These are phyloP conservation scores for Brachystomella parvula DNA, from an alignment of 1,140 invertebrate species.

Conservation along the genomic window DNA sequence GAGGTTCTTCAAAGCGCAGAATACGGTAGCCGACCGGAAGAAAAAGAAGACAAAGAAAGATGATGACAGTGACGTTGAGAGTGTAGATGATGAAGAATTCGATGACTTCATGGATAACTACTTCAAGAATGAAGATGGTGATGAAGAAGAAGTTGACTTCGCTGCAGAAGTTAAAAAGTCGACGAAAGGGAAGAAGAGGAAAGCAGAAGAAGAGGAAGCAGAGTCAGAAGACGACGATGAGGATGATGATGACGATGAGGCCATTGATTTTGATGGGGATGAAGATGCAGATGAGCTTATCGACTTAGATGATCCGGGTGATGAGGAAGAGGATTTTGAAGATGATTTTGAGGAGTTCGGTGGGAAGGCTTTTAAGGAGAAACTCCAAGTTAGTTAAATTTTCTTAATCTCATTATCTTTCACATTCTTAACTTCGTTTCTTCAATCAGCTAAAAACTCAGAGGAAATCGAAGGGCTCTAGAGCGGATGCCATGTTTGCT, in stretches of 20 bases:
- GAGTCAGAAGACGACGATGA: slow-evolving; percentile 7
- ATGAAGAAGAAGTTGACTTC: slow-evolving; percentile 37
- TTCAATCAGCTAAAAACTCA: neutral
- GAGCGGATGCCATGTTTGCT: slow-evolving; percentile 32
- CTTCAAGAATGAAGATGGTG: slow-evolving; percentile 24
- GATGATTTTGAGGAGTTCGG: slow-evolving; percentile 38
- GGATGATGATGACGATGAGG: slow-evolving; percentile 41
- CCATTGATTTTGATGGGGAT: slow-evolving; percentile 43
- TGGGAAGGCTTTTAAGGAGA: neutral
- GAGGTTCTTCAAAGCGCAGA: slow-evolving; percentile 38
- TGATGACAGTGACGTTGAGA: slow-evolving; percentile 61
- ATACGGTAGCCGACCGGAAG: slow-evolving; percentile 44
- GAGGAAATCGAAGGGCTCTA: slow-evolving; percentile 11
- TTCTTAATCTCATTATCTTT: too few relatives aligned
- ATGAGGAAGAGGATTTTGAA: slow-evolving; percentile 36
- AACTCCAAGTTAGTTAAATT: neutral
- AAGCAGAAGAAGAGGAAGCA: neutral
- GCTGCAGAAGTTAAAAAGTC: slow-evolving; percentile 38
- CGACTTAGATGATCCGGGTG: slow-evolving; percentile 37
- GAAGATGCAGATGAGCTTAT: slow-evolving; percentile 27
- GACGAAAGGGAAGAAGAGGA: slow-evolving; percentile 36
- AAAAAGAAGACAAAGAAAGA: slow-evolving; percentile 42
- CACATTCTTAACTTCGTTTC: slow-evolving; percentile 4
- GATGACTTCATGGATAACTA: slow-evolving; percentile 57
- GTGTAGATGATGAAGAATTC: slow-evolving; percentile 82